Percentiles rank a stretch among this genome's conserved stretches.
Conservation (phyloP, 2,797 vertebrate genomes). For the Limosa lapponica region DNA sequence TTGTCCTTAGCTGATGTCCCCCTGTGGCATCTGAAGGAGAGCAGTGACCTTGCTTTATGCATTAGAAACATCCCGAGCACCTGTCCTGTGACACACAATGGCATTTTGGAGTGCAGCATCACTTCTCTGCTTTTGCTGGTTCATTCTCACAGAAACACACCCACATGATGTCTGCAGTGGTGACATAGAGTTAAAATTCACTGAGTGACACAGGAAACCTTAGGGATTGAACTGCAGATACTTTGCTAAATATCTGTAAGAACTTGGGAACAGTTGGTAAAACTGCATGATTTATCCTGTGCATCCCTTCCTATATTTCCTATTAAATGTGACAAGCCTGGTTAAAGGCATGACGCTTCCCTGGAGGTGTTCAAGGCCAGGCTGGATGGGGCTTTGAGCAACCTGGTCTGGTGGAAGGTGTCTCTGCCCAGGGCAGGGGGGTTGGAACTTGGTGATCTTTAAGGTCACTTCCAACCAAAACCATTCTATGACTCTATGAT, state of each 20-base stretch:
- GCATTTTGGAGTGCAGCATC: not conserved
- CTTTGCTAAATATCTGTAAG: not conserved
- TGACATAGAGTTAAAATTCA: not conserved
- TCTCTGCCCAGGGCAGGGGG: too few species aligned
- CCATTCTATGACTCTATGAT: not conserved
- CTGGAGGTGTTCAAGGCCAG: too few species aligned
- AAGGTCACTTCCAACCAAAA: too few species aligned
- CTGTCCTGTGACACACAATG: not conserved
- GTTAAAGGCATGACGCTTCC: not conserved
- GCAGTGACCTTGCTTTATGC: not conserved
- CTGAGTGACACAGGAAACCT: not conserved
- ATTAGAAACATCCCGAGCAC: not conserved
- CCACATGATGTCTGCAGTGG: not conserved
- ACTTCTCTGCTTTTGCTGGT: not conserved
- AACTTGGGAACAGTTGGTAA: not conserved
- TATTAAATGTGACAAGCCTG: not conserved
- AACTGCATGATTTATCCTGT: not conserved
- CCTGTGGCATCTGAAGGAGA: not conserved
- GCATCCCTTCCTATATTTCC: not conserved
- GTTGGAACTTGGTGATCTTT: too few species aligned
- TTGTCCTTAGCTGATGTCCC: not conserved
- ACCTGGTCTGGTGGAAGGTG: too few species aligned
- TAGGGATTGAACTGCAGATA: not conserved
- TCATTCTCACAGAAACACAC: not conserved
- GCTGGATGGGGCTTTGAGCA: too few species aligned